phyloP scores from a whole-genome alignment of 2,888 invertebrate genomes.

The Drosophila quinaria region DNA sequence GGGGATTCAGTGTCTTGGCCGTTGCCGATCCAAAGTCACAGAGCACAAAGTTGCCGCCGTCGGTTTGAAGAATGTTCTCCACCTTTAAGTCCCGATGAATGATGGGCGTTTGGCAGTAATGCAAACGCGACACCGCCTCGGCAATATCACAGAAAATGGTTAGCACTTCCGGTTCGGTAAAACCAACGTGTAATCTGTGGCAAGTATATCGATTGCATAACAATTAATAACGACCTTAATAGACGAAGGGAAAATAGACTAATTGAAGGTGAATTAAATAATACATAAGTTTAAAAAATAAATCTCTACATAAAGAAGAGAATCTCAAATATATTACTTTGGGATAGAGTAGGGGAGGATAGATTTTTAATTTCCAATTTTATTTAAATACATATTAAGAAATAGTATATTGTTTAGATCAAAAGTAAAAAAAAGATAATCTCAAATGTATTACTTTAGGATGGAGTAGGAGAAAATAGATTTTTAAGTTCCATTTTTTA shows the following conservation, averaged over 20 bases:
- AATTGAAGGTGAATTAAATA: neutral
- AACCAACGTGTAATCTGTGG: conserved; percentile 89
- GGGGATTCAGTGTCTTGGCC: conserved; percentile 90
- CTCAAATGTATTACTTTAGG: no score
- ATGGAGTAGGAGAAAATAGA: no score
- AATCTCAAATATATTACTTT: no score
- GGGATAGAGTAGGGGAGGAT: no score
- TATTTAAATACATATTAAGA: no score
- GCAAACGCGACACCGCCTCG: conserved; percentile 95
- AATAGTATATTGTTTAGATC: no score
- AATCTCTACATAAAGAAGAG: no score
- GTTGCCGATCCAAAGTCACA: conserved; percentile 98
- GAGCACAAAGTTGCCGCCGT: conserved; percentile 92
- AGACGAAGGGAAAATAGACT: neutral
- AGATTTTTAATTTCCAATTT: no score
- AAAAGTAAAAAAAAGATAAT: no score
- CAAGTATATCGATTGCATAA: neutral
- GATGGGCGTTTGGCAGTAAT: conserved; percentile 96
- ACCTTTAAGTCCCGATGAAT: conserved; percentile 97
- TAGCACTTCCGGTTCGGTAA: conserved; percentile 91
- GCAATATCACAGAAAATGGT: conserved; percentile 96
- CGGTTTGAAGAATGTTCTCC: conserved; percentile 94
- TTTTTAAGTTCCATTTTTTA: no score
- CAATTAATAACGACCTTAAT: neutral
- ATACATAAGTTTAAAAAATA: no score